Percentiles rank a stretch among this genome's conserved stretches.
Conservation (phyloP, 2,113 vertebrate species). For the Holacanthus passer region DNA sequence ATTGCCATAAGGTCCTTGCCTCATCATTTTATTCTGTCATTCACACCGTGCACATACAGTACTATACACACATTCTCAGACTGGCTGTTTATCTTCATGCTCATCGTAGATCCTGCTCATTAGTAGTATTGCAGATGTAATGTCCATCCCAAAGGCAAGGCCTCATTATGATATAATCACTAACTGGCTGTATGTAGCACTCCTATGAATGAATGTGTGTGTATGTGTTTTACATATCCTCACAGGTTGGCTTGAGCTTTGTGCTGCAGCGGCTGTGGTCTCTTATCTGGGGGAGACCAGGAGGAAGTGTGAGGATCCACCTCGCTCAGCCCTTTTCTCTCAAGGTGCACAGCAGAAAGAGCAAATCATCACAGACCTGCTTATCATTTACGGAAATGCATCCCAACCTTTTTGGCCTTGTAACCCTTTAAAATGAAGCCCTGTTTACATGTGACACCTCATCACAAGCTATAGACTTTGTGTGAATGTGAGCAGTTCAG, state of each 20-base stretch:
- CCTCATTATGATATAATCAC: conserved; percentile 44
- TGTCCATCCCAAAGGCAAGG: conserved; percentile 41
- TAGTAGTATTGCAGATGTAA: conserved; percentile 43
- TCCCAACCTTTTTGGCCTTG: not conserved
- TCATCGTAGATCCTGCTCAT: conserved; percentile 58
- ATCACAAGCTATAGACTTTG: not conserved
- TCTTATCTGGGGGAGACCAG: conserved; percentile 49
- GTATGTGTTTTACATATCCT: conserved; percentile 41
- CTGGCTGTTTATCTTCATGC: conserved; percentile 35
- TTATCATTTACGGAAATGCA: not conserved
- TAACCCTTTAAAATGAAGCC: conserved; percentile 16
- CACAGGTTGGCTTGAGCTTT: conserved; percentile 68
- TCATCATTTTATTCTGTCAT: conserved; percentile 59
- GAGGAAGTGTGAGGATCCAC: conserved; percentile 86
- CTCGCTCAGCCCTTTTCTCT: conserved; percentile 92
- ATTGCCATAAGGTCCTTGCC: conserved; percentile 68
- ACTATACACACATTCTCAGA: conserved; percentile 9
- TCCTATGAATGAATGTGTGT: conserved; percentile 9
- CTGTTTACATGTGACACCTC: not conserved
- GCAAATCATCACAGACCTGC: not conserved
- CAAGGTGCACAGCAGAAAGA: conserved; percentile 81
- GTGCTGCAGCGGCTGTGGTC: conserved; percentile 65
- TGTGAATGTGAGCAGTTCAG: not conserved
- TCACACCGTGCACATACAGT: conserved; percentile 22
- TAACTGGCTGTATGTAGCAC: conserved; percentile 15